Percentiles rank a stretch among this genome's conserved stretches.
These are phyloP conservation scores for Passer montanus DNA, from an alignment of 2,113 vertebrate genomes.

Conservation along the genomic window DNA sequence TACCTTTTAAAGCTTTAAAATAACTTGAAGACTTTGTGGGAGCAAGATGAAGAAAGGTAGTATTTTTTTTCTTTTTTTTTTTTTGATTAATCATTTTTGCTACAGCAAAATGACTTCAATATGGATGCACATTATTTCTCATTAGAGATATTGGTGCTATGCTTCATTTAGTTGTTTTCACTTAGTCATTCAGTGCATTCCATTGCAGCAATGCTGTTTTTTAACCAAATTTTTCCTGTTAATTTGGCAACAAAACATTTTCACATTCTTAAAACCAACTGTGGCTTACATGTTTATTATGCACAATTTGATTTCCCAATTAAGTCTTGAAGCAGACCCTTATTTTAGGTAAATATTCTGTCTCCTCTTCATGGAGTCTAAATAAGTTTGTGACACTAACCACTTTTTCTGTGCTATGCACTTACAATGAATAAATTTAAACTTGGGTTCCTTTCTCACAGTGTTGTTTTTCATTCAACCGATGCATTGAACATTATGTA, in stretches of 20 bases:
- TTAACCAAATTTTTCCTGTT: background rate
- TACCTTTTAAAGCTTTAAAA: background rate
- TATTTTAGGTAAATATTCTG: constrained; percentile 15
- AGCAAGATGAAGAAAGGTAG: background rate
- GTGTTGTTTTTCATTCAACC: constrained; percentile 25
- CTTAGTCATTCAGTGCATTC: background rate
- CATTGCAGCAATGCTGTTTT: background rate
- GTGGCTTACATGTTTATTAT: background rate
- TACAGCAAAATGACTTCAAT: background rate
- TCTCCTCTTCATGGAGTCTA: background rate
- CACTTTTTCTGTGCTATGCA: background rate
- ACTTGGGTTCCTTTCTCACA: background rate
- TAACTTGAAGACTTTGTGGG: background rate
- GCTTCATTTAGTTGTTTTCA: background rate
- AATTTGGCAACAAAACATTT: background rate
- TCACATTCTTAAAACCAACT: background rate
- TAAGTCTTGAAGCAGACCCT: background rate
- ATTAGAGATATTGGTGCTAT: background rate
- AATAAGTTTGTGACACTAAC: constrained; percentile 21
- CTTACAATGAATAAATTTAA: constrained; percentile 29
- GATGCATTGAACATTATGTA: background rate
- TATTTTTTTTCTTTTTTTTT: background rate
- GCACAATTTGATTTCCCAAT: background rate
- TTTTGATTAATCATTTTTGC: background rate
- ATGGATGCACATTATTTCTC: background rate